A percentile compares a stretch with the other conserved stretches of the same genome.
These are phyloP conservation scores for Chorisops tibialis DNA, from an alignment of 2,888 invertebrate genomes.

Conservation along the genomic window DNA sequence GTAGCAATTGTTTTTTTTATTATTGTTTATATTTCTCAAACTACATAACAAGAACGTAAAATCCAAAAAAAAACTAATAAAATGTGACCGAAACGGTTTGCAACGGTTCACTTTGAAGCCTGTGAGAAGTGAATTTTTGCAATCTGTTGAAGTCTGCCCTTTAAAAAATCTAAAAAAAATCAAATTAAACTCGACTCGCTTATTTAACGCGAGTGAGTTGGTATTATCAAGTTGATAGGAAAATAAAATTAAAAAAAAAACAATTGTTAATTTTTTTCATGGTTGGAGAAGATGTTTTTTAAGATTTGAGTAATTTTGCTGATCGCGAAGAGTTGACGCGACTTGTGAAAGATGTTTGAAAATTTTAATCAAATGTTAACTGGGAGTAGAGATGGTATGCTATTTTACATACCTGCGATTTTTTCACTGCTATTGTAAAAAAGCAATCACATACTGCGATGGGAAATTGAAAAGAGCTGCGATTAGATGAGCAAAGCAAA, in stretches of 20 bases:
- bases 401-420: no score
- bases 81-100: constrained; percentile 1
- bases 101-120: constrained; percentile 10
- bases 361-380: no score
- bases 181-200: neutral
- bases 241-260: constrained; percentile 15
- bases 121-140: constrained; percentile 7
- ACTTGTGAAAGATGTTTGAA: no score
- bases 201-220: neutral
- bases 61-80: constrained; percentile 28
- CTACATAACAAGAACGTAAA: constrained; percentile 25
- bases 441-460: no score
- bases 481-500: no score
- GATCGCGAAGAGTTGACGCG: no score
- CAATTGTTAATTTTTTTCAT: neutral
- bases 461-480: no score
- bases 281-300: no score
- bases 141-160: neutral
- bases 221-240: constrained; percentile 12
- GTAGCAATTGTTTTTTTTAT: constrained; percentile 13
- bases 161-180: constrained; percentile 14
- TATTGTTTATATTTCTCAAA: neutral
- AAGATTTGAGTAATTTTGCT: no score
- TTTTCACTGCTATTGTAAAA: no score
- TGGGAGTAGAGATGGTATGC: no score